Evolutionary conservation across 2,797 vertebrate species (phyloP), one percentile per base, ranked within the genome.

Genomic region (Anas bernieri): DNA sequence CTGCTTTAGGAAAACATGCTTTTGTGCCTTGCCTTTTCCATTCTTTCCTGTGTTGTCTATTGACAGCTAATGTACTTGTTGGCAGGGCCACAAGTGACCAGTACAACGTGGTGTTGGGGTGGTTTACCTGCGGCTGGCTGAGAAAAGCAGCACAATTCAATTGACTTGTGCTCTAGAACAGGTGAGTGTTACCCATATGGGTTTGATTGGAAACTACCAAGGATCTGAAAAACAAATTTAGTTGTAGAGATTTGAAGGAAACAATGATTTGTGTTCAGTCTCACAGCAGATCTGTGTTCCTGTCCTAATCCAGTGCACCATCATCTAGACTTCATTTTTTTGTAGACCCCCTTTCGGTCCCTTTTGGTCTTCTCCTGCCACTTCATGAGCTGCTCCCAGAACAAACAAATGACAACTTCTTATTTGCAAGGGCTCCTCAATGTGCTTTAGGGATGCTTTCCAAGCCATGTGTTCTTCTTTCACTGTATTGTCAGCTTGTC

Each of bases 1-100:
- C 35, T 58, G 26, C 63, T 76, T 41, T 18, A 59, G 37, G 37
- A 41, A 59, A 54, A 8, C 3, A 5, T 39, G 18, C 4, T 23
- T 17, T 13, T 45, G 16, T 18, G 30, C 17, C 12, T 54, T 69
- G 28, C 17, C 28, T 7, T 67, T 59, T 68, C 15, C 20, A 8
- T 41, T 18, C 35, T 17, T 75, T 52, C 58, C 52, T 28, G 5
- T 26, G 31, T 5, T 48, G 18, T 30, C 33, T 59, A 52, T 39
- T 35, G 45, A 41, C 28, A 23, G 12, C 5, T 6, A 6, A 18
- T 4, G 0, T 6, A 5, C 13, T 22, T 26, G 17, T 12, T 52
- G 46, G 46, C 1, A 1, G 41, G 4, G 55, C 8, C 12, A 21
- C n/a, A 12, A 21, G 75, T 11, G 61, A 35, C 7, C 1, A 1